A percentile compares a stretch with the other conserved stretches of the same genome.
Conservation (phyloP, 2,113 vertebrate genomes). For the Notothenia rossii region DNA sequence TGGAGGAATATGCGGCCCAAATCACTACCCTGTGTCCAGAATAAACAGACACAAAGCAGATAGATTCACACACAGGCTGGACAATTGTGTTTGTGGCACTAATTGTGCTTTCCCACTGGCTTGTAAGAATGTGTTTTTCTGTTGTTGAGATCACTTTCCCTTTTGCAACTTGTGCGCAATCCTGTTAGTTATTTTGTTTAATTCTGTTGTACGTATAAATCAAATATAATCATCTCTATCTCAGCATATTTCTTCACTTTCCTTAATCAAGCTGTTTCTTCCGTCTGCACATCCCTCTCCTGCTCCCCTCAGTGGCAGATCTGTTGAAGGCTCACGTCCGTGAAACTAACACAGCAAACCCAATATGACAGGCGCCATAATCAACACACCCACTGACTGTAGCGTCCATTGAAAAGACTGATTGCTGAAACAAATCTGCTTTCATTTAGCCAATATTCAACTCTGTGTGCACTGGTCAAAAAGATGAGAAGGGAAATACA, state of each 20-base stretch:
- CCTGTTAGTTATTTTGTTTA: slow-evolving; percentile 32
- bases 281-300: slow-evolving; percentile 56
- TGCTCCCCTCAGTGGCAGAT: slow-evolving; percentile 48
- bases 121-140: slow-evolving; percentile 11
- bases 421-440: slow-evolving; percentile 66
- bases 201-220: slow-evolving; percentile 59
- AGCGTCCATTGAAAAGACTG: slow-evolving; percentile 39
- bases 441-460: slow-evolving; percentile 62
- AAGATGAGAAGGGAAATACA: slow-evolving; percentile 46
- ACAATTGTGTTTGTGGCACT: slow-evolving; percentile 15
- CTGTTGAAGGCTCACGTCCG: slow-evolving; percentile 54
- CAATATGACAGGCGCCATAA: slow-evolving; percentile 63
- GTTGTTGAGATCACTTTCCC: slow-evolving; percentile 4
- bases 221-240: slow-evolving; percentile 61
- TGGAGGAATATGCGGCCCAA: slow-evolving; percentile 11
- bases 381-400: slow-evolving; percentile 58
- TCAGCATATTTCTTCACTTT: slow-evolving; percentile 56
- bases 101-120: slow-evolving; percentile 2
- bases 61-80: slow-evolving; percentile 12
- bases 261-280: slow-evolving; percentile 53
- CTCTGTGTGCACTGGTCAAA: slow-evolving; percentile 30
- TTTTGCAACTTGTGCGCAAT: slow-evolving; percentile 13
- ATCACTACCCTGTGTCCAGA: slow-evolving; percentile 29
- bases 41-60: slow-evolving; percentile 47
- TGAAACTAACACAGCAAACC: slow-evolving; percentile 56